phyloP scores from a whole-genome alignment of 2,888 invertebrate species.

The Phanerotoma sp. region DNA sequence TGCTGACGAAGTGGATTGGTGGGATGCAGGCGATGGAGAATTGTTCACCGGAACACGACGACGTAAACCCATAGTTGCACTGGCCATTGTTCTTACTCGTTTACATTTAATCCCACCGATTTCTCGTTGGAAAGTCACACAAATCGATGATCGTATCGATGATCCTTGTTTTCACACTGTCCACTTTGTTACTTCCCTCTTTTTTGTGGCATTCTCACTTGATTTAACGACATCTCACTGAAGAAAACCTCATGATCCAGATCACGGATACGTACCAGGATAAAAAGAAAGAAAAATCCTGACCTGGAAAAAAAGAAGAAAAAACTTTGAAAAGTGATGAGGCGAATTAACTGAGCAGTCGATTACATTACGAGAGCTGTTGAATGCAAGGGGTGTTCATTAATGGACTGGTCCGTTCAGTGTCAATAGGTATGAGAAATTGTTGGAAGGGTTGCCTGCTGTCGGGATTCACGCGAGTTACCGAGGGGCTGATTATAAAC shows the following conservation, averaged over 20 bases:
- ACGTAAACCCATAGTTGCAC: constrained; percentile 55
- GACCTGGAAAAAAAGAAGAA: not conserved
- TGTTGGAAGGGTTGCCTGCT: not conserved
- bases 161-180: constrained; percentile 1
- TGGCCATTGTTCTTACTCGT: constrained; percentile 46
- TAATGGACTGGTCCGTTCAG: constrained; percentile 39
- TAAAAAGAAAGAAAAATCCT: not conserved
- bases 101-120: constrained; percentile 2
- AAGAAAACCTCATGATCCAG: not conserved
- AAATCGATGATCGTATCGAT: constrained; percentile 1
- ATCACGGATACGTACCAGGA: not conserved
- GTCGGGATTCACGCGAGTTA: not conserved
- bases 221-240: constrained; percentile 10
- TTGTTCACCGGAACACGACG: constrained; percentile 53
- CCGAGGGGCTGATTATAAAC: constrained; percentile 18
- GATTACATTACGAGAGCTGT: constrained; percentile 48
- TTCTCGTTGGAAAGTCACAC: constrained; percentile 1
- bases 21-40: constrained; percentile 43
- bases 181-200: not conserved
- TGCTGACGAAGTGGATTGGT: constrained; percentile 42
- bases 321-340: constrained; percentile 9
- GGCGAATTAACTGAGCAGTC: constrained; percentile 36
- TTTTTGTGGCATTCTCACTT: constrained; percentile 8
- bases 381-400: constrained; percentile 39
- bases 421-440: not conserved